Percentiles rank a stretch among this genome's conserved stretches.
phyloP scores from a whole-genome alignment of 2,797 vertebrate species.

The Rhyacichthys aspro region DNA sequence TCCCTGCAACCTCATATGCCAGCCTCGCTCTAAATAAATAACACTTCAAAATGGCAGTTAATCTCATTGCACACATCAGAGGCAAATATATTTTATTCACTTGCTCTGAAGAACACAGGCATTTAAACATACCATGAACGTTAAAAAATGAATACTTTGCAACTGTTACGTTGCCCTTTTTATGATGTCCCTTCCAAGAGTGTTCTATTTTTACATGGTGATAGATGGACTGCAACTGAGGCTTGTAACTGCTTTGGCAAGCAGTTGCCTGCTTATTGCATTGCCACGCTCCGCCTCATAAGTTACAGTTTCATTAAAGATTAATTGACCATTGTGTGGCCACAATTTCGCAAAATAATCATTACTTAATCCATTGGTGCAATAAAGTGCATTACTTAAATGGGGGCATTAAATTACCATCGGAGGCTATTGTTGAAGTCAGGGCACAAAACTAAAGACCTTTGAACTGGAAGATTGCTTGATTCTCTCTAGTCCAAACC shows the following conservation, averaged over 20 bases:
- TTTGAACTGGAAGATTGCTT: slow-evolving; percentile 64
- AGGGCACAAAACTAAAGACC: slow-evolving; percentile 63
- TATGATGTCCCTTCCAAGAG: slow-evolving; percentile 50
- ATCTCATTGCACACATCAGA: slow-evolving; percentile 62
- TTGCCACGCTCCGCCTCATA: slow-evolving; percentile 74
- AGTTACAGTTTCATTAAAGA: slow-evolving; percentile 81
- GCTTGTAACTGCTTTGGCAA: slow-evolving; percentile 73
- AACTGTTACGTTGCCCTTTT: slow-evolving; percentile 55
- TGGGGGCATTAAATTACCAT: slow-evolving; percentile 72
- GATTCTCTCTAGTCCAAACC: slow-evolving; percentile 38
- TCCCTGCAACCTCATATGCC: slow-evolving; percentile 57
- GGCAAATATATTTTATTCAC: slow-evolving; percentile 54
- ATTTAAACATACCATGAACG: slow-evolving; percentile 52
- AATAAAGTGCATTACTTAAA: slow-evolving; percentile 77
- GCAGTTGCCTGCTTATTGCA: slow-evolving; percentile 62
- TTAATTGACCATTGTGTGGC: slow-evolving; percentile 82
- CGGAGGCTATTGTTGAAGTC: slow-evolving; percentile 64
- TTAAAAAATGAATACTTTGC: slow-evolving; percentile 52
- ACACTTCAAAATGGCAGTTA: slow-evolving; percentile 60
- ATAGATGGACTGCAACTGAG: slow-evolving; percentile 69
- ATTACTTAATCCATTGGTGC: slow-evolving; percentile 80
- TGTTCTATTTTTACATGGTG: slow-evolving; percentile 63
- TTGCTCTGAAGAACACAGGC: slow-evolving; percentile 41
- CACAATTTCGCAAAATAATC: slow-evolving; percentile 83
- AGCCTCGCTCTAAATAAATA: slow-evolving; percentile 66